Percentiles rank a stretch among this genome's conserved stretches.
Evolutionary conservation across 1,140 invertebrate species (phyloP).

Genomic region (Drosophila orena): DNA sequence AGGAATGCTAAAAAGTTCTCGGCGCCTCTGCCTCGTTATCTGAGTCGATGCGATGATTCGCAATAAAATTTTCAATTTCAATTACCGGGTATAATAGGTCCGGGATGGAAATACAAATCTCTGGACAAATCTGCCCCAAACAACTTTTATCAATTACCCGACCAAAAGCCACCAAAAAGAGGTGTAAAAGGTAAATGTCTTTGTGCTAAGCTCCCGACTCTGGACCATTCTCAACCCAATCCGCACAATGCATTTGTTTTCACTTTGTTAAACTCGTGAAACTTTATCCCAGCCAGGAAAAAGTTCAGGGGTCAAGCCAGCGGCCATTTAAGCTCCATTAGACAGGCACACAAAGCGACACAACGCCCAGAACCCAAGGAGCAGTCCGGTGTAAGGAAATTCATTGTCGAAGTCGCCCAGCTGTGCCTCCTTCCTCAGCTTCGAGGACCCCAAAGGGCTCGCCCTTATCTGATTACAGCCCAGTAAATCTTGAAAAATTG

Average conservation of each 20-base stretch:
- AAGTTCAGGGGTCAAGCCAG: conserved; percentile 63
- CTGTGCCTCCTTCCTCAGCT: conserved; percentile 7
- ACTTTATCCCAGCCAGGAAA: conserved; percentile 35
- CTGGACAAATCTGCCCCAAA: conserved; percentile 18
- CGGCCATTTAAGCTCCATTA: conserved; percentile 73
- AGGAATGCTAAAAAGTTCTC: conserved; percentile 16
- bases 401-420: conserved; percentile 52
- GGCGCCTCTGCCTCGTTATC: conserved; percentile 1
- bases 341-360: conserved; percentile 45
- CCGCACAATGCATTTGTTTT: conserved; percentile 56
- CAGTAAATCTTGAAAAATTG: conserved; percentile 84
- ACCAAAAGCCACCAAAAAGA: conserved; percentile 20
- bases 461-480: conserved; percentile 45
- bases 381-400: conserved; percentile 39
- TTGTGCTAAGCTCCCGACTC: conserved; percentile 23
- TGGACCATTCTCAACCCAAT: conserved; percentile 5
- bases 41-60: conserved; percentile 7
- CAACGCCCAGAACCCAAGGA: not conserved
- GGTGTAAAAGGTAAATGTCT: conserved; percentile 40
- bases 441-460: conserved; percentile 24
- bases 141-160: conserved; percentile 54
- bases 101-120: conserved; percentile 30
- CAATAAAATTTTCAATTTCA: conserved; percentile 32
- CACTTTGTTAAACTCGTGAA: conserved; percentile 62
- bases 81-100: conserved; percentile 16